A percentile compares a stretch with the other conserved stretches of the same genome.
Evolutionary conservation across 2,797 vertebrate genomes (phyloP).

Genomic region (Coracias cyanogaster): DNA sequence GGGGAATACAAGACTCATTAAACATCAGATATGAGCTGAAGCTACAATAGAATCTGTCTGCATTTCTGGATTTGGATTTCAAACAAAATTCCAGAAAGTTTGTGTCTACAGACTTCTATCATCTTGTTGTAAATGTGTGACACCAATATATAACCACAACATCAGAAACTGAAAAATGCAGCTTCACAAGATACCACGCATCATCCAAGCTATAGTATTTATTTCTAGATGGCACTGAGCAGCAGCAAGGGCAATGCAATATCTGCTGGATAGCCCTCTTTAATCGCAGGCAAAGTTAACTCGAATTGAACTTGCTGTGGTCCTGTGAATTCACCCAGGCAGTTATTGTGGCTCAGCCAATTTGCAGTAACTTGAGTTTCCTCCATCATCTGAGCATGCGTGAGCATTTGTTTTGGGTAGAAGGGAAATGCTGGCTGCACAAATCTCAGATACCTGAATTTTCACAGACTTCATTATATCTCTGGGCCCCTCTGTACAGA

Average conservation of each 20-base stretch:
- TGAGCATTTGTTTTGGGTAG: background rate
- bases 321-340: background rate
- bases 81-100: background rate
- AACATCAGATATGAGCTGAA: background rate
- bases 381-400: background rate
- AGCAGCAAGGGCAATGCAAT: background rate
- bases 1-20: background rate
- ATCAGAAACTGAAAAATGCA: background rate
- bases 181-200: background rate
- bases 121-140: background rate
- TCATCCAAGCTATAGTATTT: background rate
- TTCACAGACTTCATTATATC: background rate
- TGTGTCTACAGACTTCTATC: background rate
- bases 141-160: background rate
- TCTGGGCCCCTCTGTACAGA: background rate
- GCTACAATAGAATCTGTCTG: background rate
- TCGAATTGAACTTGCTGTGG: background rate
- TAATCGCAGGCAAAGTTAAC: background rate
- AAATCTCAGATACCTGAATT: background rate
- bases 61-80: conserved; percentile 8
- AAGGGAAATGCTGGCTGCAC: background rate
- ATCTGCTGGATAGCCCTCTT: background rate
- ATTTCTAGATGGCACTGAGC: background rate
- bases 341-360: background rate
- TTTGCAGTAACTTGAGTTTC: background rate